phyloP scores from a whole-genome alignment of 2,797 vertebrate genomes.

The Diplodus puntazzo region DNA sequence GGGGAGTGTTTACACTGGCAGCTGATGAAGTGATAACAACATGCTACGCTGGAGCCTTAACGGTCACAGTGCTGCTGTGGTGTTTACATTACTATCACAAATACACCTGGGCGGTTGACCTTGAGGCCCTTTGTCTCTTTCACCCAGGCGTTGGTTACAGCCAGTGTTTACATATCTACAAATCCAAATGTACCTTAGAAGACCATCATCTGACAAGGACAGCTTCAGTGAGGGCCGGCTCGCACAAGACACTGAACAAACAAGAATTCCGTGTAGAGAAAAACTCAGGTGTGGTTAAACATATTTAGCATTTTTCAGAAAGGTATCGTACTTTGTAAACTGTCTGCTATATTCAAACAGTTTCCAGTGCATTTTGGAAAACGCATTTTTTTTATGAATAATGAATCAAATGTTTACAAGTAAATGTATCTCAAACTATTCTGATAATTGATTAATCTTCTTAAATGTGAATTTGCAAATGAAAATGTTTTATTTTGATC shows the following conservation, averaged over 20 bases:
- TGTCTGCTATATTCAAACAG: too few relatives aligned
- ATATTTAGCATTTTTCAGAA: not conserved
- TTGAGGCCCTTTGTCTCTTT: slow-evolving; percentile 47
- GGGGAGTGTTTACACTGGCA: slow-evolving; percentile 25
- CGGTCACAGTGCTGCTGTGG: not conserved
- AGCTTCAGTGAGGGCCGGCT: not conserved
- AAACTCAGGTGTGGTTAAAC: not conserved
- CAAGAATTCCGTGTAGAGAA: not conserved
- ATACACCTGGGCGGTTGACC: slow-evolving; percentile 55
- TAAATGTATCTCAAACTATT: too few relatives aligned
- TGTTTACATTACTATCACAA: slow-evolving; percentile 61
- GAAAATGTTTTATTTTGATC: too few relatives aligned
- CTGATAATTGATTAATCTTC: too few relatives aligned
- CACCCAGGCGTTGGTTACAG: slow-evolving; percentile 19
- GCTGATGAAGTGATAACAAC: slow-evolving; percentile 25
- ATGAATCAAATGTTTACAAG: too few relatives aligned
- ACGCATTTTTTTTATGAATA: too few relatives aligned
- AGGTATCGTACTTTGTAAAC: too few relatives aligned
- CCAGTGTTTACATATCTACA: slow-evolving; percentile 62
- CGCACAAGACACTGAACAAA: not conserved
- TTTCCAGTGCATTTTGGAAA: too few relatives aligned
- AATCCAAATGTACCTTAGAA: slow-evolving; percentile 1
- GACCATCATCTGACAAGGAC: not conserved
- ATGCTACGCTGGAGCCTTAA: not conserved
- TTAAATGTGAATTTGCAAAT: too few relatives aligned